Base-by-base conservation (phyloP, 1,140 invertebrate genomes). In the Artemia franciscana region DNA sequence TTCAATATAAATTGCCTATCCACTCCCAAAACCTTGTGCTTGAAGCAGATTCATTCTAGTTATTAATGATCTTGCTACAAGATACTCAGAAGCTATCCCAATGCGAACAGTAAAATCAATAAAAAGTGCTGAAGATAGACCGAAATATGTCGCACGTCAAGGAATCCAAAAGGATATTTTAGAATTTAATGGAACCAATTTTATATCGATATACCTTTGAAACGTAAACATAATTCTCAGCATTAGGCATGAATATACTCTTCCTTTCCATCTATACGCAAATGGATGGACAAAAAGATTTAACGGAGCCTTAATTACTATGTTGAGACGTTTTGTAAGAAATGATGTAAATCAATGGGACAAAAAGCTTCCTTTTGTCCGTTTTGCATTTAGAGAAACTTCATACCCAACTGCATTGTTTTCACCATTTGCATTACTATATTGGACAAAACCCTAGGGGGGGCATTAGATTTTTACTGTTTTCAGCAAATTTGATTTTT, bases 131-230 rank as follows among this genome's bases (percentile, higher is more conserved):
- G 30, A 39, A 39, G 30, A 39, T 7, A 7, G 7, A 7, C 30
- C 30, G 7, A 39, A 39, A 7, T 39, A 39, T 21, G 64, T 70
- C 59, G 56, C 60, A 12, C 62, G 64, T 27, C 66, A 65, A 67
- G 69, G 68, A 1, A 58, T 62, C 5, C 69, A 68, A 26, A 4
- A 51, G 9, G 12, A 59, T 21, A 24, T 71, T 18, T 39, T 68
- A 3, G 63, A 60, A 2, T 69, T 69, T 59, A 39, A 65, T 23
- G 70, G 69, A 3, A 25, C 57, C 4, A 64, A 67, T 51, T 69
- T 70, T 57, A 61, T 63, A 23, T 61, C 39, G 12, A 56, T 56
- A 24, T 51, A 64, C 5, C 62, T 66, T 4, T 25, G 27, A 30
- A 56, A 60, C 4, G 27, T 65, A 2, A 58, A 9, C 15, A 57